phyloP scores from a whole-genome alignment of 30 jellyfish, hydroid and myxozoan species.

The Mastigias papua region DNA sequence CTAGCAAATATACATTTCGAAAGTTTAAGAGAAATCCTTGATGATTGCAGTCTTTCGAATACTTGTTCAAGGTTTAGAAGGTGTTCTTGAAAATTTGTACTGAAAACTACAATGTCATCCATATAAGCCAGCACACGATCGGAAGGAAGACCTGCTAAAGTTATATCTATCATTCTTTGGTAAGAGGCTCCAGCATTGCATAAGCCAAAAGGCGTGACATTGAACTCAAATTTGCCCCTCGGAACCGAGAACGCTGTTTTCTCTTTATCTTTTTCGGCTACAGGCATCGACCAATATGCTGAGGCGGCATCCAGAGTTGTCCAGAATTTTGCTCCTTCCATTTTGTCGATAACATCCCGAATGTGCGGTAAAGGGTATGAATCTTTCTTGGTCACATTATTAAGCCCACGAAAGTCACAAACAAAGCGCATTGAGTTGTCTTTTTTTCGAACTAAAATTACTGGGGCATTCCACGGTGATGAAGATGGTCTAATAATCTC shows the following conservation, averaged over 20 bases:
- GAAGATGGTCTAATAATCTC: constrained; percentile 59
- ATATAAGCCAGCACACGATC: constrained; percentile 49
- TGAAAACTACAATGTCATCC: constrained; percentile 63
- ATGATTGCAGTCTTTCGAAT: constrained; percentile 27
- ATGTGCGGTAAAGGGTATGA: constrained; percentile 72
- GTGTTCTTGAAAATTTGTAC: constrained; percentile 54
- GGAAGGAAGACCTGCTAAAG: constrained; percentile 50
- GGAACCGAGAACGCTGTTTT: constrained; percentile 66
- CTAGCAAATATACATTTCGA: constrained; percentile 59
- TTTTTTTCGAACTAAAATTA: constrained; percentile 53
- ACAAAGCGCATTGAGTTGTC: constrained; percentile 55
- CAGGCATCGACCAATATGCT: constrained; percentile 66
- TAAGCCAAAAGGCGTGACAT: constrained; percentile 53
- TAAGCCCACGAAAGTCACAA: constrained; percentile 65
- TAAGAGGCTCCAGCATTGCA: constrained; percentile 63
- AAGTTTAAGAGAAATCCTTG: constrained; percentile 48
- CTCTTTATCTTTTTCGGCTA: constrained; percentile 48
- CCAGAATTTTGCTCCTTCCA: constrained; percentile 76
- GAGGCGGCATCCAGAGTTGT: constrained; percentile 68
- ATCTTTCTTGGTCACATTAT: constrained; percentile 57
- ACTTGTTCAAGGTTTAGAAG: constrained; percentile 51
- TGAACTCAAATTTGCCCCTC: constrained; percentile 62
- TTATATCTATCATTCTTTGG: constrained; percentile 58
- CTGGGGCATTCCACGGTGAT: constrained; percentile 60
- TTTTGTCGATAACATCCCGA: constrained; percentile 61